A percentile compares a stretch with the other conserved stretches of the same genome.
Conservation (phyloP, 1,140 invertebrate species). For the Bemisia tabaci region DNA sequence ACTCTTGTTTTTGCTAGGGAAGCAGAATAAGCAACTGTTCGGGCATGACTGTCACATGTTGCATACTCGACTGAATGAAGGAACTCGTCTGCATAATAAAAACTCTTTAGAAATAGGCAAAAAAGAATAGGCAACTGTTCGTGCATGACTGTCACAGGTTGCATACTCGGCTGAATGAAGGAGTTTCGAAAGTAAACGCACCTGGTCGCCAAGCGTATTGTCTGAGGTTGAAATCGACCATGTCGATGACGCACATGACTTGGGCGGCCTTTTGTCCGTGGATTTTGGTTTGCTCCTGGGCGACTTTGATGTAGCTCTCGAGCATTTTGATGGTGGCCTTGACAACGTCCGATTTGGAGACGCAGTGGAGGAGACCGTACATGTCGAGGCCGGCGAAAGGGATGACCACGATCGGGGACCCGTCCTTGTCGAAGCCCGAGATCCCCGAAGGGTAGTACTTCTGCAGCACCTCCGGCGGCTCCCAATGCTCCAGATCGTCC, state of each 20-base stretch:
- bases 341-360: slow-evolving; percentile 55
- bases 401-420: slow-evolving; percentile 62
- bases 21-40: too few species aligned
- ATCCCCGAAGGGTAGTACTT: slow-evolving; percentile 62
- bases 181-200: too few species aligned
- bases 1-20: too few species aligned
- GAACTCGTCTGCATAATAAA: too few species aligned
- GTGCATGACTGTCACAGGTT: too few species aligned
- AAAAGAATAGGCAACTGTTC: too few species aligned
- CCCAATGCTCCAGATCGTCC: slow-evolving; percentile 51
- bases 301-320: slow-evolving; percentile 37
- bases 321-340: slow-evolving; percentile 40
- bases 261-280: slow-evolving; percentile 44
- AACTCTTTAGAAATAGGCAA: too few species aligned
- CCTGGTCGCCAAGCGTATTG: slow-evolving; percentile 76
- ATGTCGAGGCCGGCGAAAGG: slow-evolving; percentile 60
- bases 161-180: too few species aligned
- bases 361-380: slow-evolving; percentile 64
- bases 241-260: slow-evolving; percentile 65
- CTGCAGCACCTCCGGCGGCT: slow-evolving; percentile 50
- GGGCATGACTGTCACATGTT: too few species aligned
- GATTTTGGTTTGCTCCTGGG: slow-evolving; percentile 40
- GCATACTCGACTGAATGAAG: too few species aligned
- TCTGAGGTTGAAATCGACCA: slow-evolving; percentile 68
- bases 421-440: slow-evolving; percentile 67